Evolutionary conservation across 2,888 invertebrate species (phyloP).

Genomic region (Lamproptera curius): DNA sequence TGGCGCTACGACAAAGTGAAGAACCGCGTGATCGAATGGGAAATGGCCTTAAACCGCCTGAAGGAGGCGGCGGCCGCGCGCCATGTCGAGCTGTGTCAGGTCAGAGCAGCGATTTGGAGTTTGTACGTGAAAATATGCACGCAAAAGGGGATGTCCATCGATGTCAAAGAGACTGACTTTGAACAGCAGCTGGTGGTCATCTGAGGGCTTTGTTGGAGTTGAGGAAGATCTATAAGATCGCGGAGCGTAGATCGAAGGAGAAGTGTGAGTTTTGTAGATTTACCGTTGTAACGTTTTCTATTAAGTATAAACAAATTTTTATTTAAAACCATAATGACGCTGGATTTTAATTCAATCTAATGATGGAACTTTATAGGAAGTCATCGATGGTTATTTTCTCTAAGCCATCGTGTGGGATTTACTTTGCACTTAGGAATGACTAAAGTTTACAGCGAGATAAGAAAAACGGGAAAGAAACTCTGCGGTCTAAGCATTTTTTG

Average conservation of each 20-base stretch:
- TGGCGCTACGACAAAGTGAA: constrained; percentile 79
- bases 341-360: too few relatives aligned
- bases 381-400: too few relatives aligned
- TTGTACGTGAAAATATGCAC: constrained; percentile 80
- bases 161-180: constrained; percentile 68
- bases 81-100: constrained; percentile 77
- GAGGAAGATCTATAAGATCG: constrained; percentile 65
- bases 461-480: too few relatives aligned
- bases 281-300: too few relatives aligned
- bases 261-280: constrained; percentile 56
- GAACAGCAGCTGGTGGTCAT: constrained; percentile 80
- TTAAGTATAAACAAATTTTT: too few relatives aligned
- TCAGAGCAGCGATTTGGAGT: constrained; percentile 78
- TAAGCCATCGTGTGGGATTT: too few relatives aligned
- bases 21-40: constrained; percentile 79
- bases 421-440: too few relatives aligned
- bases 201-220: constrained; percentile 78
- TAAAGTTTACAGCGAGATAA: too few relatives aligned
- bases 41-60: constrained; percentile 76
- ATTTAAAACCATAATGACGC: too few relatives aligned
- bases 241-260: constrained; percentile 56
- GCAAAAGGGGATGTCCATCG: constrained; percentile 67
- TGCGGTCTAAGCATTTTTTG: too few relatives aligned
- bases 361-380: too few relatives aligned
- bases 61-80: constrained; percentile 76